A percentile compares a stretch with the other conserved stretches of the same genome.
Evolutionary conservation across 2,113 vertebrate genomes (phyloP).

Genomic region (Promerops cafer): DNA sequence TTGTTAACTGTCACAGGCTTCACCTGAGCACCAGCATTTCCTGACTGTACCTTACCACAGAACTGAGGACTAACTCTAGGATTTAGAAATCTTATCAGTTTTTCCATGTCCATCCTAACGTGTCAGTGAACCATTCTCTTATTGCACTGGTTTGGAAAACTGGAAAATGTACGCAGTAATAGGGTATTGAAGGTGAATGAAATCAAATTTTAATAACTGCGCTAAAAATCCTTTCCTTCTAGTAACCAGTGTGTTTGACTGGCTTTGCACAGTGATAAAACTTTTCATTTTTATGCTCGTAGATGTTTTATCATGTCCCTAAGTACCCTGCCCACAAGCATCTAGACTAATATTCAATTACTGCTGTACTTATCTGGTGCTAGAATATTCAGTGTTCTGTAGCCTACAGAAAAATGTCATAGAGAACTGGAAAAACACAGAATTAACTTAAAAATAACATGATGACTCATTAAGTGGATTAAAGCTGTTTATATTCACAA

Average conservation of each 20-base stretch:
- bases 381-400: not conserved
- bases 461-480: not conserved
- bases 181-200: not conserved
- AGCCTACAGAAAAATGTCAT: not conserved
- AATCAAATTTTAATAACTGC: not conserved
- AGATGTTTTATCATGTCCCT: not conserved
- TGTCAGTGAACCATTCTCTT: not conserved
- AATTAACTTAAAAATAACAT: not conserved
- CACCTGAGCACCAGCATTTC: not conserved
- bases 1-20: not conserved
- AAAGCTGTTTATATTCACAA: not conserved
- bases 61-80: not conserved
- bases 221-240: not conserved
- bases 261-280: not conserved
- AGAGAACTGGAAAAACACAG: not conserved
- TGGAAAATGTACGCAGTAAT: rapidly evolving
- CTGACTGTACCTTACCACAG: not conserved
- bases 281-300: not conserved
- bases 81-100: not conserved
- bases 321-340: not conserved
- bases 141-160: not conserved
- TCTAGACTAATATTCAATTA: not conserved
- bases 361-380: not conserved
- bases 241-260: not conserved
- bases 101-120: rapidly evolving